These are phyloP conservation scores for Mionectes olivaceus DNA, from an alignment of 2,797 vertebrate genomes.

Conservation along the genomic window DNA sequence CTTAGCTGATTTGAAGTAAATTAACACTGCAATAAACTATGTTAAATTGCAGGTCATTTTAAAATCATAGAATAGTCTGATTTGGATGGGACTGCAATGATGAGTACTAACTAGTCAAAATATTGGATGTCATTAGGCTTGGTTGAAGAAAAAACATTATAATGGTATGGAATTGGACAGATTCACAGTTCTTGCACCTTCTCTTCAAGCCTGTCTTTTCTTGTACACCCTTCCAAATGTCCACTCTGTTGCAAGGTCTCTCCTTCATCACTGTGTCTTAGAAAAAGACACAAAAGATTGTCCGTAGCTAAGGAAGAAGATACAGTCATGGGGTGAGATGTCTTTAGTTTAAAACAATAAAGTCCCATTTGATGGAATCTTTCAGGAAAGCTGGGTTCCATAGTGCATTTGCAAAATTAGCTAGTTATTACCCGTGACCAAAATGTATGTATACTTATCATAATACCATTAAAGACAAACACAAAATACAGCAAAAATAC, in stretches of 20 bases:
- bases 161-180: background rate
- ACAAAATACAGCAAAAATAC: background rate
- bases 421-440: background rate
- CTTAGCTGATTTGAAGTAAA: background rate
- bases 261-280: background rate
- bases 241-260: background rate
- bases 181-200: background rate
- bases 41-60: background rate
- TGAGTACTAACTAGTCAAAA: background rate
- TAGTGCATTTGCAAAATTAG: background rate
- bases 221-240: background rate
- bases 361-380: background rate
- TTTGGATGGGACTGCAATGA: background rate
- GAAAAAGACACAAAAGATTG: background rate
- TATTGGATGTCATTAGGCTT: background rate
- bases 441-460: background rate
- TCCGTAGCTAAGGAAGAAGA: background rate
- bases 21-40: background rate
- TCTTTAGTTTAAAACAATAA: background rate
- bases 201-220: background rate
- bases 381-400: background rate
- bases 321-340: background rate
- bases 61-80: background rate
- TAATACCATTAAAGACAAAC: background rate
- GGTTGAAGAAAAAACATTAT: background rate